Conservation (phyloP, 2,113 vertebrate genomes). For the Acanthochromis polyacanthus region DNA sequence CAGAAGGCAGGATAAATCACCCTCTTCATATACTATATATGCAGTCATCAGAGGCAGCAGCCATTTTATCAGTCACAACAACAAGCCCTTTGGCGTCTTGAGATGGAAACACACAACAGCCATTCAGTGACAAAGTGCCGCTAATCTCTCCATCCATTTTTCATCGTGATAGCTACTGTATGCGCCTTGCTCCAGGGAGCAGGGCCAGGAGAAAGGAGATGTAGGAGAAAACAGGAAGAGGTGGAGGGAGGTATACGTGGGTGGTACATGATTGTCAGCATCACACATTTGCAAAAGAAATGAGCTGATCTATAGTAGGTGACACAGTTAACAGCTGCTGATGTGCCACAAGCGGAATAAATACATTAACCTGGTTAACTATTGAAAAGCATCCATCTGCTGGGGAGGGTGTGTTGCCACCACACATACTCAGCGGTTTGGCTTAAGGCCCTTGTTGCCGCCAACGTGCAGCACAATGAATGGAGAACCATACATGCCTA, state of each 20-base stretch:
- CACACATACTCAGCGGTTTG: not conserved
- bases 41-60: conserved; percentile 51
- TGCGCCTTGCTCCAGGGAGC: conserved; percentile 34
- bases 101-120: conserved; percentile 42
- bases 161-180: conserved; percentile 49
- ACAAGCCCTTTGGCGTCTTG: conserved; percentile 45
- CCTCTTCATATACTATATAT: conserved; percentile 50
- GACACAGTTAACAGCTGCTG: conserved; percentile 47
- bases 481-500: conserved; percentile 25
- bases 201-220: conserved; percentile 34
- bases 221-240: not conserved
- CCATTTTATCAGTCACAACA: conserved; percentile 66
- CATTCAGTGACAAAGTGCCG: conserved; percentile 61
- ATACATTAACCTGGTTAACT: conserved; percentile 60
- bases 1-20: conserved; percentile 18
- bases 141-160: conserved; percentile 71
- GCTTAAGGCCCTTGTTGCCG: conserved; percentile 37
- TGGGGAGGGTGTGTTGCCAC: not conserved
- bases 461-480: conserved; percentile 2
- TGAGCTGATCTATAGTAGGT: conserved; percentile 45
- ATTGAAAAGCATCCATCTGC: conserved; percentile 50
- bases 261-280: conserved; percentile 31
- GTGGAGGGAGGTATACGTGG: conserved; percentile 6
- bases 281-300: conserved; percentile 26
- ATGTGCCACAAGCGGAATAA: conserved; percentile 43